Base-by-base conservation (phyloP, 30 jellyfish, hydroid and myxozoan species). In the Turritopsis dohrnii region DNA sequence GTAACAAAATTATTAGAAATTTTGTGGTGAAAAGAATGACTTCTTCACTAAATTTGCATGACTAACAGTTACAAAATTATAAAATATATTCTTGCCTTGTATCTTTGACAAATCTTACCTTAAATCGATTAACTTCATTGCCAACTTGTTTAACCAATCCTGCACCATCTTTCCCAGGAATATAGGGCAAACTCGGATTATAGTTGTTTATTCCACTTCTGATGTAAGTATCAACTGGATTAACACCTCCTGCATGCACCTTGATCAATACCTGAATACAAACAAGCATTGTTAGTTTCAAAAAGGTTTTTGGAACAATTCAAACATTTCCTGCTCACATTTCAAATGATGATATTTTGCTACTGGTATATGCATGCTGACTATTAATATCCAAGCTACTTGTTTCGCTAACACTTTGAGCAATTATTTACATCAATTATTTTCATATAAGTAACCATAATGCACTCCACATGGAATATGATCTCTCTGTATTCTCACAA, bases 61-160 rank as follows among this genome's bases (percentile, higher is more conserved):
- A n/a, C n/a, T n/a, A n/a, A n/a, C n/a, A n/a, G n/a, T n/a, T n/a
- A n/a, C n/a, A n/a, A n/a, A n/a, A n/a, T n/a, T n/a, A n/a, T n/a
- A n/a, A n/a, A n/a, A n/a, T n/a, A n/a, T n/a, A n/a, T n/a, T n/a
- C n/a, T n/a, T n/a, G n/a, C n/a, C n/a, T n/a, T n/a, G n/a, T n/a
- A n/a, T n/a, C n/a, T n/a, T n/a, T n/a, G n/a, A n/a, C n/a, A 41
- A 41, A 41, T 21, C 90, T 79, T 82, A 90, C 97, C 88, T 90
- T 90, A 75, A 90, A 53, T 66, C 66, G 74, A 27, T 41, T 85
- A 18, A 90, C 97, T 75, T 85, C 87, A 20, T 72, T 76, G 5
- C 97, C 97, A 53, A 86, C 87, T 66, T 85, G 81, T 23, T 85
- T 91, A 8, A 90, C 92, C 24, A 80, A 87, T 28, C 97, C 97